Percentiles rank a stretch among this genome's conserved stretches.
These are phyloP conservation scores for Monopis laevigella DNA, from an alignment of 2,888 invertebrate genomes.

Conservation along the genomic window DNA sequence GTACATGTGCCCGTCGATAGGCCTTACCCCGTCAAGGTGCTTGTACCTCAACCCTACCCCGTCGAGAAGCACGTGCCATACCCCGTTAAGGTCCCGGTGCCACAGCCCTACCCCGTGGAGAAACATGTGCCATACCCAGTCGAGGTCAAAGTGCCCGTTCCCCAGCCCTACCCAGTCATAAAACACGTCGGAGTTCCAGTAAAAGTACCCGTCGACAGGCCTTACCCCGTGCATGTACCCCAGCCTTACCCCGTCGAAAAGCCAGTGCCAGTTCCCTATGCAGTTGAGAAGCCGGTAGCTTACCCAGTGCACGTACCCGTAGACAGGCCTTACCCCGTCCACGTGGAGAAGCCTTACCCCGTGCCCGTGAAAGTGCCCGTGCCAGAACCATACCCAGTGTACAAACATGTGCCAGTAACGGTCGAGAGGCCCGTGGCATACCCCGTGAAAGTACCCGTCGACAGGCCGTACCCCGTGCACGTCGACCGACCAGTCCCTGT, in stretches of 20 bases:
- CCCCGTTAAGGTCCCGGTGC: slow-evolving; percentile 79
- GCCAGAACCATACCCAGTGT: slow-evolving; percentile 70
- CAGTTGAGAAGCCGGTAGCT: slow-evolving; percentile 72
- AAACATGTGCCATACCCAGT: slow-evolving; percentile 78
- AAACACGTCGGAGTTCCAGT: slow-evolving; percentile 73
- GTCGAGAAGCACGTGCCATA: slow-evolving; percentile 79
- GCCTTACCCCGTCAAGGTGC: slow-evolving; percentile 81
- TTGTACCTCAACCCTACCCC: slow-evolving; percentile 82
- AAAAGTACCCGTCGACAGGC: slow-evolving; percentile 74
- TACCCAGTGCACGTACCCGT: slow-evolving; percentile 71
- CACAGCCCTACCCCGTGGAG: slow-evolving; percentile 81
- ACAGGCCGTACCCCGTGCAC: slow-evolving; percentile 72
- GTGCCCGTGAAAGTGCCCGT: slow-evolving; percentile 67
- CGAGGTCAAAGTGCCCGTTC: slow-evolving; percentile 77
- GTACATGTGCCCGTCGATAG: slow-evolving; percentile 77
- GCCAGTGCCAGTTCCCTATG: slow-evolving; percentile 69
- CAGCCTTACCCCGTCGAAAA: slow-evolving; percentile 70
- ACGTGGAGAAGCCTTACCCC: slow-evolving; percentile 58
- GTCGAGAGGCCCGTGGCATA: slow-evolving; percentile 68
- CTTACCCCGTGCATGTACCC: slow-evolving; percentile 74
- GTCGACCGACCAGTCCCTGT: slow-evolving; percentile 56
- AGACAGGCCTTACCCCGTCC: slow-evolving; percentile 69
- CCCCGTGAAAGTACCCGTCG: slow-evolving; percentile 74
- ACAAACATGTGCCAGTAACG: slow-evolving; percentile 71
- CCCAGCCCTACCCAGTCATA: slow-evolving; percentile 77